A percentile compares a stretch with the other conserved stretches of the same genome.
phyloP scores from a whole-genome alignment of 2,113 vertebrate genomes.

The Menura novaehollandiae region DNA sequence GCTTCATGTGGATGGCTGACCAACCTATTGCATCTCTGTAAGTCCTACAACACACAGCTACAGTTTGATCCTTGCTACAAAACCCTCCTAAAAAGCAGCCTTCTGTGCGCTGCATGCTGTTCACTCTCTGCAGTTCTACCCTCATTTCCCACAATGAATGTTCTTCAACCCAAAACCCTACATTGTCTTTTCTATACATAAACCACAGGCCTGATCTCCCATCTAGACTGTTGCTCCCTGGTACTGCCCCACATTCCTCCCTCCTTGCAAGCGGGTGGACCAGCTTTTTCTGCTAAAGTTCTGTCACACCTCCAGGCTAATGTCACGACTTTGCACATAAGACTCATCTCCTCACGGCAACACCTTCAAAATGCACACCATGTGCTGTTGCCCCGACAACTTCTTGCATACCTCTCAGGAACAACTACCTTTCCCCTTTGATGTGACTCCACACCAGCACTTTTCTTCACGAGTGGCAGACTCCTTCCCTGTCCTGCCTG shows the following conservation, averaged over 20 bases:
- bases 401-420: neutral
- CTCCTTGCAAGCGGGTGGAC: neutral
- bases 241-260: neutral
- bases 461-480: accelerated
- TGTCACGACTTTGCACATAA: neutral
- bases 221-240: neutral
- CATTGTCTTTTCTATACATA: neutral
- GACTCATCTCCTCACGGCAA: neutral
- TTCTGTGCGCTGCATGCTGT: neutral
- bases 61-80: neutral
- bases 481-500: neutral
- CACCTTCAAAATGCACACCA: neutral
- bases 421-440: neutral
- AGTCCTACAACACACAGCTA: neutral
- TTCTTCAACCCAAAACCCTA: neutral
- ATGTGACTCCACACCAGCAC: neutral
- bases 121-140: neutral
- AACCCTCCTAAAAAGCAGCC: accelerated
- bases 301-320: neutral
- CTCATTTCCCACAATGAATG: neutral
- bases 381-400: neutral
- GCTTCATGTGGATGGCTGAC: neutral
- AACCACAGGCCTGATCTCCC: neutral
- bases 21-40: neutral
- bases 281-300: neutral